Percentiles rank a stretch among this genome's conserved stretches.
These are phyloP conservation scores for Neodiprion pinetum DNA, from an alignment of 1,140 invertebrate species.

Conservation along the genomic window DNA sequence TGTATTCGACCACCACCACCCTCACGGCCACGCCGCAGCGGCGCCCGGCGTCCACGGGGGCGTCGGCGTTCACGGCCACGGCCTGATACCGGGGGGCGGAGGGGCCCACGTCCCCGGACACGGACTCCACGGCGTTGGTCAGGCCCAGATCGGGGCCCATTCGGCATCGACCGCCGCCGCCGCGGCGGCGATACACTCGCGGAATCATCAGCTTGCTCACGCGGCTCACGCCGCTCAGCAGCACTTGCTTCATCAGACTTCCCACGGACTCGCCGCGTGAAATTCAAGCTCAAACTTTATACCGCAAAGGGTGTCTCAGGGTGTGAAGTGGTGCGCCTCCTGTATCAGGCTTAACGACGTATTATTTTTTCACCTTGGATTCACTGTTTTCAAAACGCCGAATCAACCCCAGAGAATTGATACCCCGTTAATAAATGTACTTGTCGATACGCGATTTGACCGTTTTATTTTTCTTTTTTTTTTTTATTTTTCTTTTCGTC, in stretches of 20 bases:
- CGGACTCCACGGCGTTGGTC: slow-evolving; percentile 48
- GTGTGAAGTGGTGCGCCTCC: too few relatives aligned
- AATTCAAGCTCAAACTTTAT: neutral
- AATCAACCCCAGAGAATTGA: neutral
- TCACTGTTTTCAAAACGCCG: neutral
- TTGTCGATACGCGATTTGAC: too few relatives aligned
- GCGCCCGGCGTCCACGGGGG: neutral
- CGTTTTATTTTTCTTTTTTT: too few relatives aligned
- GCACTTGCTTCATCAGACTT: slow-evolving; percentile 55
- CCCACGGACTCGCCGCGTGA: slow-evolving; percentile 56
- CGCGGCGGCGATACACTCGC: slow-evolving; percentile 33
- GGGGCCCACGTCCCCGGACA: slow-evolving; percentile 39
- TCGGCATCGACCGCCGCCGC: slow-evolving; percentile 27
- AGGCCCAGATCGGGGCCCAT: slow-evolving; percentile 38
- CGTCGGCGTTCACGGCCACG: slow-evolving; percentile 23
- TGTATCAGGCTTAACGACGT: too few relatives aligned
- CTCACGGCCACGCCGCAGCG: slow-evolving; percentile 65
- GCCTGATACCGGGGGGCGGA: neutral
- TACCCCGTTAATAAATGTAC: too few relatives aligned
- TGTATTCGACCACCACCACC: slow-evolving; percentile 68
- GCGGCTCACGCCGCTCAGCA: slow-evolving; percentile 45
- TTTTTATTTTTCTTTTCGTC: too few relatives aligned
- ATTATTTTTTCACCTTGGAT: neutral
- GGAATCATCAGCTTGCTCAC: slow-evolving; percentile 53
- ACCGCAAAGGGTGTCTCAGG: too few relatives aligned